These are phyloP conservation scores for Himalopsyche anomala DNA, from an alignment of 2,888 invertebrate genomes.

Conservation along the genomic window DNA sequence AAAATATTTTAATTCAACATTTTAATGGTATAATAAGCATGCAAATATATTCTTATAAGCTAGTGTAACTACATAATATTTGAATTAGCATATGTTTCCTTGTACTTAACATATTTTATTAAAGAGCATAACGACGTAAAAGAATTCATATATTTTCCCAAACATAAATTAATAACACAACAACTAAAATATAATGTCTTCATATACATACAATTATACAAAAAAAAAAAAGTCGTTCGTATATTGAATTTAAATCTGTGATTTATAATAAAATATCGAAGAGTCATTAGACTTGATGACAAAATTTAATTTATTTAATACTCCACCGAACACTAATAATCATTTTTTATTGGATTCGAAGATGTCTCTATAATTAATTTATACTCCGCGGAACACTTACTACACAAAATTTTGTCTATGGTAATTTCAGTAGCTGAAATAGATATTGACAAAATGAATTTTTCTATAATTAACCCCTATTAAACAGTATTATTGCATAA, in stretches of 20 bases:
- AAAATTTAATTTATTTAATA: constrained; percentile 12
- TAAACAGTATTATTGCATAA: not conserved
- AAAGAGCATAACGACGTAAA: not conserved
- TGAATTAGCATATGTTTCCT: constrained; percentile 13
- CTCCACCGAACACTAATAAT: not conserved
- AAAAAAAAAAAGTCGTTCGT: not conserved
- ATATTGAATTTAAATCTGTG: constrained; percentile 20
- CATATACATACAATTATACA: not conserved
- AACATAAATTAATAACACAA: constrained; percentile 16
- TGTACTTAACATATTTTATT: constrained; percentile 4
- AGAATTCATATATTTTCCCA: constrained; percentile 1
- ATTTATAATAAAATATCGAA: not conserved
- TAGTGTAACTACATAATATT: constrained; percentile 16
- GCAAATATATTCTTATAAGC: constrained; percentile 15
- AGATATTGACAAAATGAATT: not conserved
- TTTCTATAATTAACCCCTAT: constrained; percentile 2
- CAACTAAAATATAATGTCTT: not conserved
- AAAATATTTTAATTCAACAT: not conserved
- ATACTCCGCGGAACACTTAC: not conserved
- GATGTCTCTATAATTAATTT: not conserved
- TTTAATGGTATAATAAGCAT: not conserved
- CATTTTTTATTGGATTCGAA: not conserved
- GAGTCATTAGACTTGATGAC: not conserved
- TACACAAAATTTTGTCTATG: not conserved
- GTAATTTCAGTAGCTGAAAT: constrained; percentile 18